phyloP scores from a whole-genome alignment of 1,140 invertebrate genomes.

The Calephelis nemesis region DNA sequence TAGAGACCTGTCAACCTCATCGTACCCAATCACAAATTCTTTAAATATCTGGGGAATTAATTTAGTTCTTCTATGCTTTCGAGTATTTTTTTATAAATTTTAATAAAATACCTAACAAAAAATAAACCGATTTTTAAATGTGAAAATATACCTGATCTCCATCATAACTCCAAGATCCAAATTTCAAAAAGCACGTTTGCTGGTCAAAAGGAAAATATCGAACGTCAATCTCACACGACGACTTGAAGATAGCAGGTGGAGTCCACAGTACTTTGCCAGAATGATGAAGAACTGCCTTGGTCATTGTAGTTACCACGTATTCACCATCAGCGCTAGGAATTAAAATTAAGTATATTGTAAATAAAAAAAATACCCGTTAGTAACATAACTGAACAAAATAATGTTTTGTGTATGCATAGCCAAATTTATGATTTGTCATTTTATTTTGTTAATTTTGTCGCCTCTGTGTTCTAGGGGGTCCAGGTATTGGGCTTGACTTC shows the following conservation, averaged over 20 bases:
- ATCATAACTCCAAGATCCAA: conserved; percentile 99
- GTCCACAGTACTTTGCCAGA: conserved; percentile 95
- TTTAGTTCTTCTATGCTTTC: too few relatives aligned
- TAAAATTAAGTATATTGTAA: background rate
- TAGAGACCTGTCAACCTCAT: too few relatives aligned
- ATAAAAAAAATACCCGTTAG: too few relatives aligned
- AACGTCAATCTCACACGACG: conserved; percentile 98
- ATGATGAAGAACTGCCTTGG: conserved; percentile 94
- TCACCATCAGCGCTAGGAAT: conserved; percentile 94
- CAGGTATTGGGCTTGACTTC: too few relatives aligned
- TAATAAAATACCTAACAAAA: background rate
- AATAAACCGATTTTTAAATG: background rate
- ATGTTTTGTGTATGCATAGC: too few relatives aligned
- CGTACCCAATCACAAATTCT: too few relatives aligned
- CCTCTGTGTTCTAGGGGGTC: too few relatives aligned
- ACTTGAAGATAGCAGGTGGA: conserved; percentile 98
- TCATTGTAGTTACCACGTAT: conserved; percentile 98
- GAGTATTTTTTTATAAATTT: too few relatives aligned
- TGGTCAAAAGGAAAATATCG: conserved; percentile 98
- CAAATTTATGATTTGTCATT: too few relatives aligned
- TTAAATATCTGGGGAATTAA: too few relatives aligned
- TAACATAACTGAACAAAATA: too few relatives aligned
- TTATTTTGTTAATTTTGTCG: too few relatives aligned
- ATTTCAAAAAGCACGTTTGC: conserved; percentile 97
- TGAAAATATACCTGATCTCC: conserved; percentile 88